Conservation (phyloP, 2,797 vertebrate genomes). For the Sebastes trivittatus region DNA sequence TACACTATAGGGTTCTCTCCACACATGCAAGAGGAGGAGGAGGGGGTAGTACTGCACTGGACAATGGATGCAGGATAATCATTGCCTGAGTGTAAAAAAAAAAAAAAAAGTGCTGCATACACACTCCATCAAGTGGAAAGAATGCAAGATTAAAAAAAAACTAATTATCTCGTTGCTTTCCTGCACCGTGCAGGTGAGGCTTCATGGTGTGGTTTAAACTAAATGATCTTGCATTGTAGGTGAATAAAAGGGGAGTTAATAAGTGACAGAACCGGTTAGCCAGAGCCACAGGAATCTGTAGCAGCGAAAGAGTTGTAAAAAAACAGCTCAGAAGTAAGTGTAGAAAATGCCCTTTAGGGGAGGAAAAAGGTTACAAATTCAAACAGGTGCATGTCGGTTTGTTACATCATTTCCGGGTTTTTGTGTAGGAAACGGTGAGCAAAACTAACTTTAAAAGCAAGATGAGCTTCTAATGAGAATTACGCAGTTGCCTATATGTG, state of each 20-base stretch:
- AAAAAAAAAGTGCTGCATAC: not conserved
- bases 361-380: not conserved
- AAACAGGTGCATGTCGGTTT: not conserved
- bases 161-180: too few relatives aligned
- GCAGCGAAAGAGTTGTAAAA: not conserved
- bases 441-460: not conserved
- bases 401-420: not conserved
- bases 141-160: rapidly evolving
- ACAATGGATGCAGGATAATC: slow-evolving; percentile 30
- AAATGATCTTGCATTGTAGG: not conserved
- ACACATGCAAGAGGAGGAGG: not conserved
- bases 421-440: not conserved
- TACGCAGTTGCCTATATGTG: too few relatives aligned
- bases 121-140: not conserved
- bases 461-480: not conserved
- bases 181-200: not conserved
- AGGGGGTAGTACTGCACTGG: not conserved
- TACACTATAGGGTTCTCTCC: slow-evolving; percentile 3
- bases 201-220: not conserved
- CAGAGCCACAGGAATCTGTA: not conserved
- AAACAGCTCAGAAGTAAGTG: not conserved
- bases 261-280: slow-evolving; percentile 56
- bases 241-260: slow-evolving; percentile 28
- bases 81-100: slow-evolving; percentile 7
- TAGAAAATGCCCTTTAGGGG: not conserved